Percentiles rank a stretch among this genome's conserved stretches.
Conservation (phyloP, 2,113 vertebrate genomes). For the Rhineura floridana region DNA sequence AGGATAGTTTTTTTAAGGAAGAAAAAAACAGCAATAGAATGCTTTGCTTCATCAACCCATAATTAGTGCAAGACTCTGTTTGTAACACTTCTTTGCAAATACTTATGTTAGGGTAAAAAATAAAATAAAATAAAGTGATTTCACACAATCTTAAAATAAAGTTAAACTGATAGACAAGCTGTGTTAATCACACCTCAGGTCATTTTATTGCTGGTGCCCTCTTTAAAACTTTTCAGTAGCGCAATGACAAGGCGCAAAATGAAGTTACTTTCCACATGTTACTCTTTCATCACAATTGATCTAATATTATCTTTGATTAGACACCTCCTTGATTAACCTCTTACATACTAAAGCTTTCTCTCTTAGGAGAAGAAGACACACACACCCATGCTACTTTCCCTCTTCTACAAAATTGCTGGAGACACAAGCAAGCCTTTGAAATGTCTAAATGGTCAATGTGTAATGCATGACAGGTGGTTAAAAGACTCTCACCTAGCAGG, state of each 20-base stretch:
- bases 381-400: accelerated
- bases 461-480: neutral
- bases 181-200: neutral
- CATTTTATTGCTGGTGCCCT: neutral
- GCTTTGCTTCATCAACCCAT: neutral
- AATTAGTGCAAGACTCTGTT: neutral
- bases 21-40: neutral
- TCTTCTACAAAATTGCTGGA: too few relatives aligned
- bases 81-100: neutral
- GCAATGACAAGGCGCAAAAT: neutral
- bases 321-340: neutral
- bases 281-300: neutral
- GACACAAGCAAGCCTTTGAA: too few relatives aligned
- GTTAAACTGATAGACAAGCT: neutral
- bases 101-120: neutral
- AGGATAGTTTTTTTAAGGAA: neutral
- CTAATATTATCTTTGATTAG: neutral
- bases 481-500: too few relatives aligned
- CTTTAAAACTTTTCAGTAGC: neutral
- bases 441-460: neutral
- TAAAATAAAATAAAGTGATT: neutral
- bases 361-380: too few relatives aligned
- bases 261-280: neutral
- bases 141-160: neutral
- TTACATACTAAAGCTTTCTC: neutral